phyloP scores from a whole-genome alignment of 2,113 vertebrate genomes.

The Platichthys flesus region DNA sequence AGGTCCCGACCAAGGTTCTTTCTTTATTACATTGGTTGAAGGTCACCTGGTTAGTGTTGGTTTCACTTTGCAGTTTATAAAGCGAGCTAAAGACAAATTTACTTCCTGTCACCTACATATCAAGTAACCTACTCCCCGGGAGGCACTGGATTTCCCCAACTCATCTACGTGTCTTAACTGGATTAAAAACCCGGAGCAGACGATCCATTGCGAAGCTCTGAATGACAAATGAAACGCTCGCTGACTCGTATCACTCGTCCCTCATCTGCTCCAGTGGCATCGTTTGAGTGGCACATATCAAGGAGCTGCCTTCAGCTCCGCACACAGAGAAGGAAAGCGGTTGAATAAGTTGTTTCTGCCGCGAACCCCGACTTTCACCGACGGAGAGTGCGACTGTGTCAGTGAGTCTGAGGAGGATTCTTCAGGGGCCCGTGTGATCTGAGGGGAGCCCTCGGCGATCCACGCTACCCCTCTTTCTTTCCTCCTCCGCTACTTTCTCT shows the following conservation, averaged over 20 bases:
- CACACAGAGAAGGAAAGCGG: too few species aligned
- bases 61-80: too few species aligned
- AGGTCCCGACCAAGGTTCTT: too few species aligned
- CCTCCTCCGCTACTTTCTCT: slow-evolving; percentile 8
- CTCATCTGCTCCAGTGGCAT: slow-evolving; percentile 22
- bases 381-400: slow-evolving; percentile 32
- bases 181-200: slow-evolving; percentile 36
- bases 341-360: too few species aligned
- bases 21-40: too few species aligned
- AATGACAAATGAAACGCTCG: too few species aligned
- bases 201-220: slow-evolving; percentile 10
- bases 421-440: slow-evolving; percentile 36
- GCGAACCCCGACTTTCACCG: not conserved
- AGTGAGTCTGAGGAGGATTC: slow-evolving; percentile 28
- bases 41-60: too few species aligned
- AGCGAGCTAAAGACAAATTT: too few species aligned
- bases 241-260: slow-evolving; percentile 11
- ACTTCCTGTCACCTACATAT: too few species aligned
- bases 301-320: too few species aligned
- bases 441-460: slow-evolving; percentile 43
- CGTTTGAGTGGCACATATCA: slow-evolving; percentile 16
- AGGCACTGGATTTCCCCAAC: slow-evolving; percentile 7
- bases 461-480: slow-evolving; percentile 6
- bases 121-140: not conserved
- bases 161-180: slow-evolving; percentile 27